Percentiles rank a stretch among this genome's conserved stretches.
Evolutionary conservation across 2,113 vertebrate species (phyloP).

Genomic region (Pluvialis apricaria): DNA sequence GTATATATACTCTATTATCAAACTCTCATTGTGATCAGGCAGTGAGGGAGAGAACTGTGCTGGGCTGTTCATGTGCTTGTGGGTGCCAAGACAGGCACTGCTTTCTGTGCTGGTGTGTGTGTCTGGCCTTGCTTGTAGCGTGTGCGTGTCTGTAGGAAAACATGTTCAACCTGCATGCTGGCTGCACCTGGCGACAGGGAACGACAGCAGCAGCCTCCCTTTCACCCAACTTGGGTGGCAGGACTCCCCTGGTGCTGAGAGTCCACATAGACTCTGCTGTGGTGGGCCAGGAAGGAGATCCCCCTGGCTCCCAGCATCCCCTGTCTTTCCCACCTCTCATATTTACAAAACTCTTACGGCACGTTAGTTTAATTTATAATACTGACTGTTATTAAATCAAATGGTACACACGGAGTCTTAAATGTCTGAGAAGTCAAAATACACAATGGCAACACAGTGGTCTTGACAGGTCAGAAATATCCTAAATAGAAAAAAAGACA

Average conservation of each 20-base stretch:
- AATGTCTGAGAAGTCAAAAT: not conserved
- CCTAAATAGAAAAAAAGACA: not conserved
- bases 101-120: not conserved
- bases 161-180: not conserved
- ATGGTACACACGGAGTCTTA: not conserved
- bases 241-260: not conserved
- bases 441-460: not conserved
- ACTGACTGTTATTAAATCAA: not conserved
- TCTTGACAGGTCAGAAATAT: not conserved
- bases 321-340: not conserved
- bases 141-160: not conserved
- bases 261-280: not conserved
- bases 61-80: not conserved
- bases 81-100: not conserved
- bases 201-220: not conserved
- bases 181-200: not conserved
- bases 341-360: not conserved
- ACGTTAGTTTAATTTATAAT: not conserved
- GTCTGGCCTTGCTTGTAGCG: not conserved
- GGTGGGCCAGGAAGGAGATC: not conserved
- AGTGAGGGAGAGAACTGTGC: not conserved
- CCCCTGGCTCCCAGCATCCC: fast-evolving
- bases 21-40: not conserved
- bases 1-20: not conserved
- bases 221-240: not conserved